Evolutionary conservation across 2,888 invertebrate genomes (phyloP), one percentile per base, ranked within the genome.

Genomic region (Acanthosepion esculentum): DNA sequence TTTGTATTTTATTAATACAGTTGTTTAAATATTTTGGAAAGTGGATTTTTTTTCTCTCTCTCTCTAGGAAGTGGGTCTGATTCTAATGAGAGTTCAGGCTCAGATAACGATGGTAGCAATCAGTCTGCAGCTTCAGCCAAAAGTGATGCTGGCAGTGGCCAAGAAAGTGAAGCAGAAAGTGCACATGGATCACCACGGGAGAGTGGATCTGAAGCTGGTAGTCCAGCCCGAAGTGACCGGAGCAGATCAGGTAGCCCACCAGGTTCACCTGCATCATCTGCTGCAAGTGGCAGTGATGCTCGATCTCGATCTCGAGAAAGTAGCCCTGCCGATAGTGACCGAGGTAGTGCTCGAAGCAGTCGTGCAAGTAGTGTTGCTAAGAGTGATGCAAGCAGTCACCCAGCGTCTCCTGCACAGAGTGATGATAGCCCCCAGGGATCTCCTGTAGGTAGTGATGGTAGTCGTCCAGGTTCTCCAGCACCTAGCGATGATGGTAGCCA

Each of bases 151-250:
- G 95, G 94, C n/a, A 95, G 94, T 94, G 95, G 94, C 26, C 55
- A 91, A n/a, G 94, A 78, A 12, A 94, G 93, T 91, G 94, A 64
- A 59, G 94, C 92, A 78, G 95, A 94, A 48, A 95, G 94, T 92
- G 91, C 94, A 20, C 94, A 94, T 53, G 94, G 95, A 4, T 94
- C 94, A 29, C 95, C 95, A 50, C 59, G 48, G 59, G 94, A 91
- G 23, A 94, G 95, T 94, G 94, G 95, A 55, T 94, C 94, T n/a
- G 93, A 41, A 92, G 94, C 18, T 94, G 94, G 48, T 15, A 93
- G 93, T 93, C 95, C 95, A 15, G 95, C 91, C 41, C 95, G 95
- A 20, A 95, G 95, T 53, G 91, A 93, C 26, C 93, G 93, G 29
- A 93, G 93, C 10, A 92, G 92, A 92, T 93, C 94, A 41, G 95